Base-by-base conservation (phyloP, 2,797 vertebrate genomes). In the Linurgus olivaceus region DNA sequence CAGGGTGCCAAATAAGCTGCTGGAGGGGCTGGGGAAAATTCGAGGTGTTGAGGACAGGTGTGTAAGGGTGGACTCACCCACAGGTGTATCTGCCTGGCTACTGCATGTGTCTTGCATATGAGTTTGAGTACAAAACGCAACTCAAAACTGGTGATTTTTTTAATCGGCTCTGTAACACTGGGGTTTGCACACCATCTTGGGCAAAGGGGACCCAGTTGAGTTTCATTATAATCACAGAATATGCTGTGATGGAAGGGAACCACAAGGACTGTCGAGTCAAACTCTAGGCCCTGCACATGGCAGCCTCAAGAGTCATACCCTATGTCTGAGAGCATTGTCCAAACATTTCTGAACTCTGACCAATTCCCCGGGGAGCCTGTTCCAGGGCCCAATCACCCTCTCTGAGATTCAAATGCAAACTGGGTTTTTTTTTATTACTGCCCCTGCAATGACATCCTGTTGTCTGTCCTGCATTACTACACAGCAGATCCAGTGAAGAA, bases 81-180 rank as follows among this genome's bases (percentile, higher is more conserved):
- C 35, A 55, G 78, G 17, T 37, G 45, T 65, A 19, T 6, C 6
- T 2, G 24, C 50, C 38, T 15, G 28, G 21, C 14, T 63, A 12
- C 63, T 13, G 7, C 7, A 6, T 0, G 2, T 7, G 24, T 25
- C 24, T 19, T 31, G 74, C 7, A 2, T 7, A 3, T 1, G n/a
- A 17, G 25, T 31, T 28, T 45, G 52, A 62, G 65, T 3, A 65
- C 17, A 57, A 74, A 93, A 35, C 2, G 9, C 3, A 10, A 6
- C 9, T 37, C 23, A 16, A 38, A 80, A 31, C 10, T 29, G 33
- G 3, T 48, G 28, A 8, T 1, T 38, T 57, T 57, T 81, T 74
- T 19, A 35, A 52, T 17, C 52, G 42, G 31, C 45, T 54, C 33
- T 40, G 24, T n/a, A 16, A 15, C 68, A 44, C 0, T 26, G 38